Evolutionary conservation across 2,797 vertebrate species (phyloP).

Genomic region (Hybognathus amarus): DNA sequence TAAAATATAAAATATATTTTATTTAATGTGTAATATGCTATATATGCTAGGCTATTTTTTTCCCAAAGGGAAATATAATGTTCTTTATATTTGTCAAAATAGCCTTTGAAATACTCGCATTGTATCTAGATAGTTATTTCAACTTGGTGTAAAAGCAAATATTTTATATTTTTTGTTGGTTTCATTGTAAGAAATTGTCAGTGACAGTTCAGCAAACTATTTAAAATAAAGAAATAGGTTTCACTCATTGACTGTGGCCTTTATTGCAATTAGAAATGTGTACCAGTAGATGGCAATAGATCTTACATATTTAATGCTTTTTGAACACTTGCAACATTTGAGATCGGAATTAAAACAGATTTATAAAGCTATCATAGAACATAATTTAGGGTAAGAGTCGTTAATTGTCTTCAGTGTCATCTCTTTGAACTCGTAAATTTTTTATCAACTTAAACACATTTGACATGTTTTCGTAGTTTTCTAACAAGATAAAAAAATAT

Average conservation of each 20-base stretch:
- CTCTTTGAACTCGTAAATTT: neutral
- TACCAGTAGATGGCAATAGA: constrained; percentile 67
- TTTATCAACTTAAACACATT: neutral
- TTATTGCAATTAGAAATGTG: constrained; percentile 47
- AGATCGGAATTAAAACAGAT: neutral
- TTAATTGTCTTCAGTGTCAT: neutral
- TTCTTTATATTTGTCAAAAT: neutral
- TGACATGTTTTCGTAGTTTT: neutral
- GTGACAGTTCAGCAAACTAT: neutral
- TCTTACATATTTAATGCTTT: neutral
- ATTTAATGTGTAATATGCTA: constrained; percentile 40
- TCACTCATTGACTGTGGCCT: neutral
- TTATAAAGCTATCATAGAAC: no score
- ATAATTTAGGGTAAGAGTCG: neutral
- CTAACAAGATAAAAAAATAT: neutral
- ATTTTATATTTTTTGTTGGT: neutral
- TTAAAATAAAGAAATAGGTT: neutral
- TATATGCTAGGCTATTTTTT: constrained; percentile 35
- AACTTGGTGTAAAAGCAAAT: neutral
- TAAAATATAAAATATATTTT: constrained; percentile 7
- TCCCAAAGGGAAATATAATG: neutral
- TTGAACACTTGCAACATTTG: neutral
- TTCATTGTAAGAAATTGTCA: neutral
- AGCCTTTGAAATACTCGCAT: neutral
- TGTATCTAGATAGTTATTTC: neutral